These are phyloP conservation scores for Dicrurus megarhynchus DNA, from an alignment of 2,113 vertebrate genomes.

Conservation along the genomic window DNA sequence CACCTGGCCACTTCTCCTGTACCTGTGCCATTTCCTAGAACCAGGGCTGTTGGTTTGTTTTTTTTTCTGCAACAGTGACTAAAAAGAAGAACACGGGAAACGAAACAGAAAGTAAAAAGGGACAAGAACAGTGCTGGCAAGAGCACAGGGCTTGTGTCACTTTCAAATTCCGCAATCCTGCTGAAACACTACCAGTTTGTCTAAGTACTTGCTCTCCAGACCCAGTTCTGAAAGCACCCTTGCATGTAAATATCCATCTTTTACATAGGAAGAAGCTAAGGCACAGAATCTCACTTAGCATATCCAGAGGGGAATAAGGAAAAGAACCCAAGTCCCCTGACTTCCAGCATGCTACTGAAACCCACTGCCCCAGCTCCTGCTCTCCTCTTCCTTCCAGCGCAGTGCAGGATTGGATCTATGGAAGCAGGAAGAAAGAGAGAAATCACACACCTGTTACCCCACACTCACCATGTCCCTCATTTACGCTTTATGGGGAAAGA, in stretches of 20 bases:
- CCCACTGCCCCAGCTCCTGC: background rate
- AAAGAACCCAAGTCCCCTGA: background rate
- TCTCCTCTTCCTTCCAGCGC: background rate
- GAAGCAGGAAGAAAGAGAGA: background rate
- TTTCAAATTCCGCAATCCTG: background rate
- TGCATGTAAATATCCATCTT: background rate
- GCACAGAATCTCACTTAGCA: background rate
- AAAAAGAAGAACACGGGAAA: background rate
- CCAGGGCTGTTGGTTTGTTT: background rate
- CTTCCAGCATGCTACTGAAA: accelerated
- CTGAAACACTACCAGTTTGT: background rate
- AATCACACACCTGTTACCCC: background rate
- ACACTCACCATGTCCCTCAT: background rate
- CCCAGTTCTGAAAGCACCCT: background rate
- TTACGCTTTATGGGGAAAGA: background rate
- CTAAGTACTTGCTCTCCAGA: background rate
- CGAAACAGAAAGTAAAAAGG: background rate
- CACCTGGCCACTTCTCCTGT: background rate
- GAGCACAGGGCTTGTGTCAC: accelerated
- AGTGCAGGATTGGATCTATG: accelerated
- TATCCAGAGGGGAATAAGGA: background rate
- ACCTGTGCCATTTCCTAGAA: background rate
- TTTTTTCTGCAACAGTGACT: accelerated
- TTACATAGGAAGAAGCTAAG: background rate
- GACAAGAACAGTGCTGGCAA: background rate